These are phyloP conservation scores for Nasonia vitripennis DNA, from an alignment of 1,140 invertebrate genomes.

Conservation along the genomic window DNA sequence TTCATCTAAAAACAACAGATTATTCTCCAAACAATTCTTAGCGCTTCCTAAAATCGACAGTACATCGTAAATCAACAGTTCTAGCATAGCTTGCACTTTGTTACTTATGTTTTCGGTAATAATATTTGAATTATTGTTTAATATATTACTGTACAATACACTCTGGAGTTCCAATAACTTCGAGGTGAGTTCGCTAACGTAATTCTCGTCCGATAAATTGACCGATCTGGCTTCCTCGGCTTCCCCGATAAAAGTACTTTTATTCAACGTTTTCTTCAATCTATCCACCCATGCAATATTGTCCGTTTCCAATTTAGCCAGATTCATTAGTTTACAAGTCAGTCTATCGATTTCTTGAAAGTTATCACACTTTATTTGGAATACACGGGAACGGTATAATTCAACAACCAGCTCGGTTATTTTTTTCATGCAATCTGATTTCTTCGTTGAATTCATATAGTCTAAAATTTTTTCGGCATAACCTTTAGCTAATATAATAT, in stretches of 20 bases:
- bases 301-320: constrained; percentile 9
- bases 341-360: constrained; percentile 15
- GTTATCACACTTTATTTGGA: constrained; percentile 6
- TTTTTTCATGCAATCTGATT: constrained; percentile 4
- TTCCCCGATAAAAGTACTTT: background rate
- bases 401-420: background rate
- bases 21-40: constrained; percentile 68
- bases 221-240: background rate
- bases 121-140: background rate
- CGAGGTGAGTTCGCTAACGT: background rate
- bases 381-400: background rate
- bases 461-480: background rate
- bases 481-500: background rate
- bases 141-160: constrained; percentile 4
- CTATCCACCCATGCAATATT: background rate
- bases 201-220: background rate
- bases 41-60: constrained; percentile 45
- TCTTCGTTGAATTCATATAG: background rate
- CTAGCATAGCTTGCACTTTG: constrained; percentile 41
- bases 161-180: constrained; percentile 25
- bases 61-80: constrained; percentile 49
- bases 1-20: constrained; percentile 69
- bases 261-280: constrained; percentile 5
- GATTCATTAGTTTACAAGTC: constrained; percentile 5
- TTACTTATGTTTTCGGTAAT: constrained; percentile 12